A percentile compares a stretch with the other conserved stretches of the same genome.
Evolutionary conservation across 1,140 invertebrate genomes (phyloP).

Genomic region (Drosophila gunungcola): DNA sequence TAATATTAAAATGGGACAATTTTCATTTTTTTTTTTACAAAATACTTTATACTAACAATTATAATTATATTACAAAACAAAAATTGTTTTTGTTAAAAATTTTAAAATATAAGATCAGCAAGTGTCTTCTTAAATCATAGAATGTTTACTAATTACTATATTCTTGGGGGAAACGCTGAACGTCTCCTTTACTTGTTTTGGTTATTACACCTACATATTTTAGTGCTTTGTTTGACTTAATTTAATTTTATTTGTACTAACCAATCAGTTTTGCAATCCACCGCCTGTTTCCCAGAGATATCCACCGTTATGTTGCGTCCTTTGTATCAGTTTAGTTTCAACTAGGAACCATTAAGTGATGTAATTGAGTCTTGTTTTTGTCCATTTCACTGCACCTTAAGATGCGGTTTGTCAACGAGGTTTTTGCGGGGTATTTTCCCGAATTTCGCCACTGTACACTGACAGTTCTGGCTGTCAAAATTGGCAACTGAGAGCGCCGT

Average conservation of each 20-base stretch:
- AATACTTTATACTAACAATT: no score
- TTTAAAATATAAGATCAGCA: no score
- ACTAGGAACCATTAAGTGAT: constrained; percentile 74
- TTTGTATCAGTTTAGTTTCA: constrained; percentile 66
- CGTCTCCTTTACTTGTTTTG: no score
- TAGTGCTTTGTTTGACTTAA: no score
- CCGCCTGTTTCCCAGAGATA: constrained; percentile 14
- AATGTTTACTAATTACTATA: no score
- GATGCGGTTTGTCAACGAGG: constrained; percentile 22
- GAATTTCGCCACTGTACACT: constrained; percentile 67
- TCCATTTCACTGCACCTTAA: constrained; percentile 22
- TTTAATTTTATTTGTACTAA: constrained; percentile 24
- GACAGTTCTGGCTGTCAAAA: constrained; percentile 76
- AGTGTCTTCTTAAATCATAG: no score
- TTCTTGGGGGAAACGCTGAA: no score
- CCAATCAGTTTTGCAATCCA: constrained; percentile 68
- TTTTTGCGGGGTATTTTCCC: constrained; percentile 20
- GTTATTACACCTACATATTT: no score
- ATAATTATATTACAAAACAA: no score
- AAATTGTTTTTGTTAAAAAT: no score
- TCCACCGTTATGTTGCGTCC: constrained; percentile 5
- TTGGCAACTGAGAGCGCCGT: constrained; percentile 70
- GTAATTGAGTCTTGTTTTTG: constrained; percentile 28
- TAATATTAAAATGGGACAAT: no score
- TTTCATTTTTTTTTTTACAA: no score